phyloP scores from a whole-genome alignment of 2,113 vertebrate genomes.

The Dipodomys ordii region DNA sequence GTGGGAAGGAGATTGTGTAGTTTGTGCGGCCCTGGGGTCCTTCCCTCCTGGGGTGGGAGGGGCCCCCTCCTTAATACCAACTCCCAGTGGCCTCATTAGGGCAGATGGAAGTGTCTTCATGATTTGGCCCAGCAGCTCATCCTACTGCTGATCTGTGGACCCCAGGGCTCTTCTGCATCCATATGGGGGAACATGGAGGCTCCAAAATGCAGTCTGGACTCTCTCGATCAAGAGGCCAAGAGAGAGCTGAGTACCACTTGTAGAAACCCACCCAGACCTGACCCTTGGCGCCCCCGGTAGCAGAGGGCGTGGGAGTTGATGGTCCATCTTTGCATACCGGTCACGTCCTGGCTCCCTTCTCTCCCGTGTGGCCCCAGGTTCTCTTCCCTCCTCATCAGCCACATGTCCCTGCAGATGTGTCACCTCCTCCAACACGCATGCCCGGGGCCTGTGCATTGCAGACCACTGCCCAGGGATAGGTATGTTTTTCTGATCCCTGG shows the following conservation, averaged over 20 bases:
- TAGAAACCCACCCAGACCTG: background rate
- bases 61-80: background rate
- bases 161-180: background rate
- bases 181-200: fast-evolving
- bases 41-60: background rate
- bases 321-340: fast-evolving
- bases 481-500: background rate
- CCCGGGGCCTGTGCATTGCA: too few relatives aligned
- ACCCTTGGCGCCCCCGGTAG: too few relatives aligned
- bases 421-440: too few relatives aligned
- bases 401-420: fast-evolving
- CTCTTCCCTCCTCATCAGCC: too few relatives aligned
- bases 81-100: background rate
- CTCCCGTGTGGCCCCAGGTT: fast-evolving
- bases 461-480: too few relatives aligned
- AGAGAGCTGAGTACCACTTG: background rate
- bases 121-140: background rate
- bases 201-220: background rate
- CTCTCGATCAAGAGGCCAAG: background rate
- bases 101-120: background rate
- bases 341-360: background rate
- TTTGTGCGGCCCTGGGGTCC: background rate
- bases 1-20: background rate
- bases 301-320: background rate
- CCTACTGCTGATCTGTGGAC: background rate